Conservation (phyloP, 2,888 invertebrate genomes). For the Parthenolecanium corni region DNA sequence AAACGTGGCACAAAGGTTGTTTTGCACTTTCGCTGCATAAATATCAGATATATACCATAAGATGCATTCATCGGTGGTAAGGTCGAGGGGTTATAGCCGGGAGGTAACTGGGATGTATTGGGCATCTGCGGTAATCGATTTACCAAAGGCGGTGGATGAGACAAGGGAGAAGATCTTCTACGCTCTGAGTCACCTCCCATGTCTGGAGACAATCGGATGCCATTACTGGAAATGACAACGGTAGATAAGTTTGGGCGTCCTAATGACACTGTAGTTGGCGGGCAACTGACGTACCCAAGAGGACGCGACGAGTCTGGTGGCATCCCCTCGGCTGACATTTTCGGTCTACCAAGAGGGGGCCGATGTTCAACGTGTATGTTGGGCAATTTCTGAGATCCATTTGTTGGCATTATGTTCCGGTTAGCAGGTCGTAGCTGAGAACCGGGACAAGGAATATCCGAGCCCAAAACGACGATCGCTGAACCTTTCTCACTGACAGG, state of each 20-base stretch:
- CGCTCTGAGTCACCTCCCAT: neutral
- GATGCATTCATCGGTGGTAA: neutral
- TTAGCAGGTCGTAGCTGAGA: neutral
- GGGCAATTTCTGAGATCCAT: neutral
- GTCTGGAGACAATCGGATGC: neutral
- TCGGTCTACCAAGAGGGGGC: conserved; percentile 8
- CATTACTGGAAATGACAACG: neutral
- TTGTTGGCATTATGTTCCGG: neutral
- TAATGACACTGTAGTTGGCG: neutral
- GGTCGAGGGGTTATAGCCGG: neutral
- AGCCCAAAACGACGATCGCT: conserved; percentile 11
- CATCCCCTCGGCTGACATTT: neutral
- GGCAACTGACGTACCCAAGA: too few species aligned
- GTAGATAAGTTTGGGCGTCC: neutral
- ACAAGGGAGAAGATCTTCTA: neutral
- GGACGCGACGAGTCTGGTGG: too few species aligned
- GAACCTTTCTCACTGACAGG: conserved; percentile 1
- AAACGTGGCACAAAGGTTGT: too few species aligned
- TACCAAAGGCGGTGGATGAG: neutral
- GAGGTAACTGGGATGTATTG: conserved; percentile 3
- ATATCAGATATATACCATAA: neutral
- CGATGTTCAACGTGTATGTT: conserved; percentile 5
- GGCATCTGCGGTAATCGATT: neutral
- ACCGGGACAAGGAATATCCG: too few species aligned
- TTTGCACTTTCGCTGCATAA: too few species aligned